Evolutionary conservation across 2,797 vertebrate genomes (phyloP), one percentile per base, ranked within the genome.

Genomic region (Karalla daura): DNA sequence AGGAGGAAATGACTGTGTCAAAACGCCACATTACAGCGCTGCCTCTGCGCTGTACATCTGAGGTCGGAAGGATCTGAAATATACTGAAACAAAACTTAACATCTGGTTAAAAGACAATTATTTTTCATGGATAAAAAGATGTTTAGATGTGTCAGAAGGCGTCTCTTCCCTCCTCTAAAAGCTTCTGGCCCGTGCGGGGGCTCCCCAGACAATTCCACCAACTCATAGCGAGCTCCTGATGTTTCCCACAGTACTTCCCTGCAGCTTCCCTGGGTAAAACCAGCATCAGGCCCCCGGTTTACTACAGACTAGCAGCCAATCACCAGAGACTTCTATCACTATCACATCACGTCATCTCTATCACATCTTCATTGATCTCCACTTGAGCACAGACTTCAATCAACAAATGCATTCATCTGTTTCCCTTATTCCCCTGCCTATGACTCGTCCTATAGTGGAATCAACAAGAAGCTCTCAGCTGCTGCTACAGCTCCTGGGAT

Each of bases 191-290:
- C 55, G 25, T 37, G 64, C 47, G 62, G 47, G 51, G 59, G 39
- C 41, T 83, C 54, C 70, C 50, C 44, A 75, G 77, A 79, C 56
- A 63, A 70, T 23, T 55, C 28, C 30, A 50, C 37, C 62, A 35
- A 47, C 40, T 79, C 30, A 9, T 76, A 81, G 84, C 80, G 64
- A 81, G 71, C 62, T 46, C 14, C 68, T 40, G 43, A 64, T 39
- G 35, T 41, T 56, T 63, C 64, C 41, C 59, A 40, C 52, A 76
- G 41, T 49, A 76, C 54, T 47, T 40, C 35, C 13, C 43, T 30
- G 18, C 43, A 52, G 17, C 41, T 69, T 44, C 54, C 61, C 45
- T 18, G 39, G 24, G 63, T 59, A n/a, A 61, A 70, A 60, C 41
- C 2, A 44, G 27, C 15, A n/a, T 43, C 41, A 45, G 59, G 44